Evolutionary conservation across 2,797 vertebrate genomes (phyloP), one percentile per base, ranked within the genome.

Genomic region (Erithacus rubecula): DNA sequence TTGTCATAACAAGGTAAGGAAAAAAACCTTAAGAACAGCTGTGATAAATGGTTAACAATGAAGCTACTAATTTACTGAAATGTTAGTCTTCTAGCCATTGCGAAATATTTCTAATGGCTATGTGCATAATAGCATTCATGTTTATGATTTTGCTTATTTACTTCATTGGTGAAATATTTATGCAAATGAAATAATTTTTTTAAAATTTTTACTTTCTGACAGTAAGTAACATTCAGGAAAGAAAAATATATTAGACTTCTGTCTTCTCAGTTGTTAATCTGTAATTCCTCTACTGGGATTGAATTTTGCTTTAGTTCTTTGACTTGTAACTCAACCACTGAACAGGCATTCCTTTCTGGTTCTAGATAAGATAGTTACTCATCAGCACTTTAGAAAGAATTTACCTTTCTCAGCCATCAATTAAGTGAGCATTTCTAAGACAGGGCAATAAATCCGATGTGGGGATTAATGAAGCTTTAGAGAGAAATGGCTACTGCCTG

Each of bases 351-450:
- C 63, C 63, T 60, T 63, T 92, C 89, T 70, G 63, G 4, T 76
- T 72, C 55, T 69, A 85, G 74, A 82, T 82, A 89, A 92, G 77
- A 79, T 76, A 80, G 85, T 63, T 79, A 63, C 32, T 92, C 52
- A 34, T 92, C 84, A 95, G 60, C 81, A 74, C 60, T 89, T 87
- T 8, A 89, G 75, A 79, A 90, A 79, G n/a, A 89, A 46, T 84
- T 92, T 89, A 69, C 56, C 44, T 84, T 87, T 89, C 70, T 90
- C 75, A 70, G 64, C 43, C 41, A 34, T 82, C 83, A 83, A 69
- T 94, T 83, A 80, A 93, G 39, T 32, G 18, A 89, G 75, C 67
- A 49, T 87, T 93, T 94, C 47, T 93, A 68, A 87, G 83, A 51
- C 41, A 90, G 52, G 21, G 52, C 76, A 84, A 89, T 87, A 94